Conservation (phyloP, 2,797 vertebrate genomes). For the Fratercula arctica region DNA sequence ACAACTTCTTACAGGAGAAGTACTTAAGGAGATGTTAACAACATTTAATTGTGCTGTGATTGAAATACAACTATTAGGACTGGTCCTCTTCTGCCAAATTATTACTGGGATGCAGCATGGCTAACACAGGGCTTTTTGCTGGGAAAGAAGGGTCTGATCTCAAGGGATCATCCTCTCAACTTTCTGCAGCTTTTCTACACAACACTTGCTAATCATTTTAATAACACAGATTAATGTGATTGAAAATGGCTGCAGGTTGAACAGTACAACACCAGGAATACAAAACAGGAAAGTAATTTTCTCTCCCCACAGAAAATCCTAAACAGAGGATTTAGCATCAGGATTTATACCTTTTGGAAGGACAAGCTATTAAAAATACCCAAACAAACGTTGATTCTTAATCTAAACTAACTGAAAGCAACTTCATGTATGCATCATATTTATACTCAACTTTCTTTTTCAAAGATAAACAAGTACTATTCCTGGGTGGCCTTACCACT, state of each 20-base stretch:
- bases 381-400: neutral
- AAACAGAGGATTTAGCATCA: neutral
- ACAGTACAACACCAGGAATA: neutral
- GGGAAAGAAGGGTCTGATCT: neutral
- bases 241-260: neutral
- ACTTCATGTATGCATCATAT: neutral
- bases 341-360: neutral
- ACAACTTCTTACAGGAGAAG: neutral
- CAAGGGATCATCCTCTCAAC: neutral
- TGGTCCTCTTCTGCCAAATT: neutral
- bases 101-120: neutral
- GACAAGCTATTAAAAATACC: neutral
- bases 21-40: neutral
- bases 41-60: neutral
- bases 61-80: neutral
- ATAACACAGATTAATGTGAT: accelerated
- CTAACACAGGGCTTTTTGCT: neutral
- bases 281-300: neutral
- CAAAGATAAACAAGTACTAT: neutral
- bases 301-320: neutral
- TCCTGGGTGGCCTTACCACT: neutral
- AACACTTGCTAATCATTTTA: neutral
- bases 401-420: neutral
- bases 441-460: neutral
- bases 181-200: neutral